These are phyloP conservation scores for Elaeidobius kamerunicus DNA, from an alignment of 2,888 invertebrate species.

Conservation along the genomic window DNA sequence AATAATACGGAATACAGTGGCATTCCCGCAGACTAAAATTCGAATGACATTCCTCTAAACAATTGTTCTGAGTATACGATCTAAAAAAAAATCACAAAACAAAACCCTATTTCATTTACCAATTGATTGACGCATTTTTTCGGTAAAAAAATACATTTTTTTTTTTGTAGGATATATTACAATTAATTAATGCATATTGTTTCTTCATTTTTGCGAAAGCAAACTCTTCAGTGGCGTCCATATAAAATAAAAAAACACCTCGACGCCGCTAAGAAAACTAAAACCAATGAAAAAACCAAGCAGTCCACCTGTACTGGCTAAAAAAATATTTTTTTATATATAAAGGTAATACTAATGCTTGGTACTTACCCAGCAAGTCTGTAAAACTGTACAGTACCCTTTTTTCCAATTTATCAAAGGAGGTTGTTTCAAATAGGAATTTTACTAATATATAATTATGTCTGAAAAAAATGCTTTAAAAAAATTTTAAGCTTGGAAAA, in stretches of 20 bases:
- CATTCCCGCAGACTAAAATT: slow-evolving; percentile 63
- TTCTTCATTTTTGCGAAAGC: no score
- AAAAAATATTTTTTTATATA: no score
- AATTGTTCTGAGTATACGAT: slow-evolving; percentile 76
- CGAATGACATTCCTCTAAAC: slow-evolving; percentile 77
- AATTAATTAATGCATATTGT: no score
- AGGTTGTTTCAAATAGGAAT: no score
- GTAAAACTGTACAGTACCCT: slow-evolving; percentile 73
- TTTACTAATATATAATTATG: no score
- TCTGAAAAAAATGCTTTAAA: no score
- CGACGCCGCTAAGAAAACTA: slow-evolving; percentile 59
- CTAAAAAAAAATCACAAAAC: slow-evolving; percentile 52
- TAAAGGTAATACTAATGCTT: no score
- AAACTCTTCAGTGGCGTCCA: slow-evolving; percentile 47
- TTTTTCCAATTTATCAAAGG: slow-evolving; percentile 67
- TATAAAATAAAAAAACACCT: slow-evolving; percentile 44
- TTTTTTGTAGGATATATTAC: no score
- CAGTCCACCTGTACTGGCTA: slow-evolving; percentile 73
- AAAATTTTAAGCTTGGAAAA: no score
- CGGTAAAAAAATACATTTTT: no score
- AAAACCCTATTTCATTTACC: no score
- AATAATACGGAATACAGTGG: slow-evolving; percentile 65
- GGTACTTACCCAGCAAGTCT: slow-evolving; percentile 71
- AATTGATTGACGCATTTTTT: no score
- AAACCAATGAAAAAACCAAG: slow-evolving; percentile 77